Evolutionary conservation across 2,888 invertebrate species (phyloP), one percentile per base, ranked within the genome.

Genomic region (Sarcophaga subvicina): DNA sequence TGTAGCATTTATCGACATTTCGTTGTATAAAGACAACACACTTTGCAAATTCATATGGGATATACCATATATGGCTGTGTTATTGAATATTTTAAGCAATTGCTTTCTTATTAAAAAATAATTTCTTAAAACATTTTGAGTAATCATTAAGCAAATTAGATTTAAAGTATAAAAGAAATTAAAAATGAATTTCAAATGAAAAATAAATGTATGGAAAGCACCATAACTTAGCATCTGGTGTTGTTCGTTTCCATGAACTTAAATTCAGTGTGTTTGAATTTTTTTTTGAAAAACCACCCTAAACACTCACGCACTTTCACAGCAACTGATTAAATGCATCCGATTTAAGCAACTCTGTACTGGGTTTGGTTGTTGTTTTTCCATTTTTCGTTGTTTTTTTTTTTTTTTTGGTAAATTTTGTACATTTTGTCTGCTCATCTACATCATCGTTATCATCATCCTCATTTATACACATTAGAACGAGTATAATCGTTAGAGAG

Each of bases 401-500:
- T 60, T 14, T 54, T 27, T 75, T 54, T 22, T 47, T 5, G n/a
- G 12, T n/a, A 4, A 47, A 12, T 22, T 69, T 6, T 47, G 47
- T 47, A 20, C n/a, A 25, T 54, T 22, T 27, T 62, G 45, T 22
- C 22, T 62, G 37, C 37, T 37, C 37, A 37, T 37, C n/a, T 20
- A 14, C 63, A n/a, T 20, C 25, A 25, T 49, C 64, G 45, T 54
- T 63, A 49, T 54, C 54, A 54, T 14, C 17, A 54, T 54, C 54
- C 54, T 54, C 17, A 14, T 54, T 54, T 54, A 54, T 12, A 71
- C 59, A 54, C 70, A 75, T 81, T 81, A 82, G 17, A 54, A 54
- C 3, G 14, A 47, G 76, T 64, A 5, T 82, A 82, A 71, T 82
- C 76, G 71, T 70, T 71, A 71, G 64, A 64, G 37, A 37, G 37